These are phyloP conservation scores for Sebastes elongatus DNA, from an alignment of 2,797 vertebrate genomes.

Conservation along the genomic window DNA sequence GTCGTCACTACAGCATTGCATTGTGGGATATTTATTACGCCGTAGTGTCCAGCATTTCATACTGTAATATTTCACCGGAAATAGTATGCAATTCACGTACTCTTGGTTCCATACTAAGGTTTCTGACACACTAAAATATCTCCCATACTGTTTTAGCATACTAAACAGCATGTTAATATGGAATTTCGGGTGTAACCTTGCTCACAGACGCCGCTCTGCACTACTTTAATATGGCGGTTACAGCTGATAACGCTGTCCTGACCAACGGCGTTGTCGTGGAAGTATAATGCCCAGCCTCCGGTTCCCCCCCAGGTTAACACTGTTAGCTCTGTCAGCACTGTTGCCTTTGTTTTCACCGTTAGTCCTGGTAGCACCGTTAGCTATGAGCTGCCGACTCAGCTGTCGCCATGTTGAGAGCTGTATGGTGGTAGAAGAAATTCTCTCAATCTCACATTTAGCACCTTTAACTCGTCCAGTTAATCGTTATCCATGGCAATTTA, in stretches of 20 bases:
- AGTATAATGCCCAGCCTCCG: background rate
- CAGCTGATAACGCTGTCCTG: background rate
- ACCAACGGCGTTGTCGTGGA: background rate
- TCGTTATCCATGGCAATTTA: slow-evolving; percentile 31
- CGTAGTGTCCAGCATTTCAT: no score
- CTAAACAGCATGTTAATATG: background rate
- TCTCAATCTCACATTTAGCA: background rate
- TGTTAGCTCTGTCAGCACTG: background rate
- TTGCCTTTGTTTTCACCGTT: background rate
- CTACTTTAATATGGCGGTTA: background rate
- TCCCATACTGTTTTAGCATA: background rate
- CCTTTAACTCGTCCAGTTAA: slow-evolving; percentile 7
- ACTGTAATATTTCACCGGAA: background rate
- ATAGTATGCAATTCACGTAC: background rate
- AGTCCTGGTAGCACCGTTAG: background rate
- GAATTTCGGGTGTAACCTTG: background rate
- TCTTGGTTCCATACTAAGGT: background rate
- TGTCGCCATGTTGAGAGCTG: background rate
- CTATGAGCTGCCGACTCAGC: background rate
- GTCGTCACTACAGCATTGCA: no score
- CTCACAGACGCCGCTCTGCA: background rate
- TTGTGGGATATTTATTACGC: no score
- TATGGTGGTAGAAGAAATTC: background rate
- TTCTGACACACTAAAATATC: background rate
- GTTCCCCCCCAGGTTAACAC: background rate